Base-by-base conservation (phyloP, 2,888 invertebrate species). In the Amblyjoppa fuscipennis region DNA sequence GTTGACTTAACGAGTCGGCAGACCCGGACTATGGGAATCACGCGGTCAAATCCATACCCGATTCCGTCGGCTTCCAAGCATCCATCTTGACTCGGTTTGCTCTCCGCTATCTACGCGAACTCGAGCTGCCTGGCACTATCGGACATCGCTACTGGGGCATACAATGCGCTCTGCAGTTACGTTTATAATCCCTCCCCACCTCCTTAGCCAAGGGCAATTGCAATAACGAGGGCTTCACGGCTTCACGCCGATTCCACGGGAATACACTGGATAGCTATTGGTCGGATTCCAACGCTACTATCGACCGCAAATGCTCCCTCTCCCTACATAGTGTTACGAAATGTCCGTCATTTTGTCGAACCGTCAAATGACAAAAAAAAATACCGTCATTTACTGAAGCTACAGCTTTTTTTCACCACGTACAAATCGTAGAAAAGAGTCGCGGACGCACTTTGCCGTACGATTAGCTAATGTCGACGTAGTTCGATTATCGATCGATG, bases 41-140 rank as follows among this genome's bases (percentile, higher is more conserved):
- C 92, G 92, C 92, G 90, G 90, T 89, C 89, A 91, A 90, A 90
- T 90, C 90, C 91, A 91, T 90, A 91, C 89, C 86, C 69, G 78
- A 83, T 87, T 83, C 66, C 81, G 84, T 87, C 84, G 84, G 88
- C 85, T 77, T 83, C 76, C 83, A 83, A 91, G 91, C 92, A 90
- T 91, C 93, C 93, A 93, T 93, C 92, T 93, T 93, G 91, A 90
- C 91, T 87, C 79, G 49, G 38, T 13, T 59, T 53, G 31, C 38
- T 53, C 66, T 31, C 28, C 31, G 34, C 64, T 81, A 81, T 78
- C 83, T 80, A 78, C 51, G 77, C 77, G 64, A 83, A 83, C 75
- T 79, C 79, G 64, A 38, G 64, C 64, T 81, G 74, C 73, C 81
- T 78, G 75, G 81, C 78, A 78, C 78, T 79, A 85, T 85, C 82